Conservation (phyloP, 2,113 vertebrate species). For the Electrona antarctica region DNA sequence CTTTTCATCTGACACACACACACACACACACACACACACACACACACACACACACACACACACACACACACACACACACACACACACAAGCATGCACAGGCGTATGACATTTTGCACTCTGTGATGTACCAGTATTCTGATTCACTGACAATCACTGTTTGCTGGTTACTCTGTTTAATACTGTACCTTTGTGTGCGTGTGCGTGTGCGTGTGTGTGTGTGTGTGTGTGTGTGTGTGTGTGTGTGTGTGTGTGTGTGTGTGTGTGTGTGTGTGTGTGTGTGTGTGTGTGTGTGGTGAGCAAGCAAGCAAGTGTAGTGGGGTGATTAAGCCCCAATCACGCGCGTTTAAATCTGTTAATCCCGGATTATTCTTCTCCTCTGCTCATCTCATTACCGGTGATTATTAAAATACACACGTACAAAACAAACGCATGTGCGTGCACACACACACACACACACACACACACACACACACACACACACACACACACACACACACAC, state of each 20-base stretch:
- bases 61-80: no score
- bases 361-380: slow-evolving; percentile 67
- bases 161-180: background rate
- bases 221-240: background rate
- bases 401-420: slow-evolving; percentile 56
- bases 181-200: slow-evolving; percentile 6
- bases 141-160: slow-evolving; percentile 22
- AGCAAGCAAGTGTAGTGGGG: slow-evolving; percentile 34
- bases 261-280: slow-evolving; percentile 4
- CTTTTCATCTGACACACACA: background rate
- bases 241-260: slow-evolving; percentile 9
- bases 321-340: slow-evolving; percentile 66
- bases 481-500: no score
- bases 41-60: no score
- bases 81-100: no score
- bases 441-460: slow-evolving; percentile 13
- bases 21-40: background rate
- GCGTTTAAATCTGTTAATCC: slow-evolving; percentile 72
- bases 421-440: slow-evolving; percentile 6
- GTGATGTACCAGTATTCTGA: slow-evolving; percentile 14
- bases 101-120: no score
- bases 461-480: background rate
- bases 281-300: slow-evolving; percentile 5
- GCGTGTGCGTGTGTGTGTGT: background rate
- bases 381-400: slow-evolving; percentile 69